Conservation (phyloP, 2,797 vertebrate species). For the Falco peregrinus region DNA sequence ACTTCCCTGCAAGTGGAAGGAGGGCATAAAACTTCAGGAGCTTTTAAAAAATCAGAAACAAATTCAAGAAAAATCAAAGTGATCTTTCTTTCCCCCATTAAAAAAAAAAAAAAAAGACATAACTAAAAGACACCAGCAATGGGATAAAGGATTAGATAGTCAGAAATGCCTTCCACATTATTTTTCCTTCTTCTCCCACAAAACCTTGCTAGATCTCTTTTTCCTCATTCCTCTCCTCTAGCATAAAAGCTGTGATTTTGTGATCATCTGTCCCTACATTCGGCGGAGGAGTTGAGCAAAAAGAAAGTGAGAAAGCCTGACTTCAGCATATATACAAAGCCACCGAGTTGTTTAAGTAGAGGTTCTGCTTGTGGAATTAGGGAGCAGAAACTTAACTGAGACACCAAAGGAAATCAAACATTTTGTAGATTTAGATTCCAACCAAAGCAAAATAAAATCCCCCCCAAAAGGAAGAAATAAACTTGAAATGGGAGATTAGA, state of each 20-base stretch:
- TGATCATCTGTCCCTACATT: neutral
- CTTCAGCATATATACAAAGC: neutral
- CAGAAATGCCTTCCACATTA: neutral
- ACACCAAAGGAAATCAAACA: neutral
- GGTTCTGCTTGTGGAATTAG: neutral
- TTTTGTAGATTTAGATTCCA: neutral
- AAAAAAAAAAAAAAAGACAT: no score
- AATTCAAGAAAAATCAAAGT: neutral
- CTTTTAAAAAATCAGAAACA: neutral
- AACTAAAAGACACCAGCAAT: neutral
- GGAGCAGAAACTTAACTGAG: neutral
- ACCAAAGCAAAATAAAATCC: neutral
- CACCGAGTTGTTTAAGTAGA: neutral
- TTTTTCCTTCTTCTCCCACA: neutral
- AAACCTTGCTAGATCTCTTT: neutral
- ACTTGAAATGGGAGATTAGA: neutral
- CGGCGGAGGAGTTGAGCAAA: neutral
- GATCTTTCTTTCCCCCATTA: rapidly evolving
- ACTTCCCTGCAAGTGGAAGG: neutral
- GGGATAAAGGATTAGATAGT: neutral
- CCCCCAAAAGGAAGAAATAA: neutral
- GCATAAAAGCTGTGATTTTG: neutral
- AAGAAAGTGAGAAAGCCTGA: neutral
- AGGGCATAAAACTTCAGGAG: neutral
- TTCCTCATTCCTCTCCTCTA: neutral